Evolutionary conservation across 1,140 invertebrate species (phyloP), one percentile per base, ranked within the genome.

Genomic region (Achroia grisella): DNA sequence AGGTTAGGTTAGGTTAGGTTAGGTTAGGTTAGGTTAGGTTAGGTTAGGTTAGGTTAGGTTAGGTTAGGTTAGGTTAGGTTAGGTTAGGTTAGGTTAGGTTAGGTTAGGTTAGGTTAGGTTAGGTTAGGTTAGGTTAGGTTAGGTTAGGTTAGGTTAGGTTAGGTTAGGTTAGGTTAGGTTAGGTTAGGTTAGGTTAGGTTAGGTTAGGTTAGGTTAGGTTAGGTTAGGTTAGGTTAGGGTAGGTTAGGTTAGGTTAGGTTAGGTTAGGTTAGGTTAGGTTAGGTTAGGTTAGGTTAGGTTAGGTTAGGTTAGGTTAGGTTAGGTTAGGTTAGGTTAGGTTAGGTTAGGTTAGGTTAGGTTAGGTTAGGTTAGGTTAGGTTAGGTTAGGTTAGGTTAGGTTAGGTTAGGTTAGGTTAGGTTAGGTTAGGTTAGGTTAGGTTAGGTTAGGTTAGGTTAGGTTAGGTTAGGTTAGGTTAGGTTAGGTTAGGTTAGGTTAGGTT

Each of bases 221-320:
- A 48, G 39, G n/a, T n/a, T n/a, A n/a, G n/a, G n/a, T n/a, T n/a
- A n/a, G n/a, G n/a, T n/a, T n/a, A n/a, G n/a, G n/a, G n/a, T n/a
- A n/a, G n/a, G n/a, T n/a, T n/a, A n/a, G n/a, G n/a, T n/a, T n/a
- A n/a, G n/a, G n/a, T n/a, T 42, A 42, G 39, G 39, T 48, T 42
- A 48, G 47, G 39, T 40, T 39, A 47, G 30, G 35, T 48, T 48
- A 47, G 45, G 45, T 40, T 36, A 41, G 15, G 31, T 32, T 32
- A 32, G 28, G 28, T 29, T 29, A 29, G 28, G 39, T 42, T 42
- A 39, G 30, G 44, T 41, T 48, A 43, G 45, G 44, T 48, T 43
- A 13, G 47, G 51, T 57, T 47, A 65, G 55, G 49, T 60, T 65
- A 64, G 54, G 46, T 48, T 48, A 42, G 46, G 47, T 49, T 49